These are phyloP conservation scores for Sinocyclocheilus grahami DNA, from an alignment of 2,113 vertebrate genomes.

Conservation along the genomic window DNA sequence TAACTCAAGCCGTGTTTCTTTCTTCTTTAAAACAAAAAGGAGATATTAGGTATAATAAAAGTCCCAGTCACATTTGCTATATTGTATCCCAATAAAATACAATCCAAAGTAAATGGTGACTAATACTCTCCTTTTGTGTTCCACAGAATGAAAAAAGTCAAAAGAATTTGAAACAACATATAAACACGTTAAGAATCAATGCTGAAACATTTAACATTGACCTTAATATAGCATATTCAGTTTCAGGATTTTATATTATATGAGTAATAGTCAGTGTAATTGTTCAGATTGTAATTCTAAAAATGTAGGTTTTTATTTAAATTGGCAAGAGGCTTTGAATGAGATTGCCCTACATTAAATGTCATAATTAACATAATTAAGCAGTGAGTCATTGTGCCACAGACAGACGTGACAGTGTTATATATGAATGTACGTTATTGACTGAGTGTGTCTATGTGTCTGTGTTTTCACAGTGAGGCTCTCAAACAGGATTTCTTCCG, in stretches of 20 bases:
- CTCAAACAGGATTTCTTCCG: slow-evolving; percentile 88
- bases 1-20: too few relatives aligned
- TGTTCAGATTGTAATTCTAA: background rate
- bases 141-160: background rate
- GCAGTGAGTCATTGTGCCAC: background rate
- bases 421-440: background rate
- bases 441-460: background rate
- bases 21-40: too few relatives aligned
- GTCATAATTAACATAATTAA: background rate
- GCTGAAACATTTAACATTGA: background rate
- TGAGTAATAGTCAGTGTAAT: background rate
- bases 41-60: background rate
- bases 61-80: background rate
- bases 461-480: slow-evolving; percentile 64
- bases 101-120: background rate
- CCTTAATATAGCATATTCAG: background rate
- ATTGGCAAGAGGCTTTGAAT: background rate
- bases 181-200: too few relatives aligned
- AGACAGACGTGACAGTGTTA: background rate
- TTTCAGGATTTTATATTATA: background rate
- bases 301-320: too few relatives aligned
- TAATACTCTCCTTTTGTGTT: background rate
- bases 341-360: slow-evolving; percentile 7
- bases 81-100: background rate
- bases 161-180: background rate